Percentiles rank a stretch among this genome's conserved stretches.
Conservation (phyloP, 2,113 vertebrate genomes). For the Nipponia nippon region DNA sequence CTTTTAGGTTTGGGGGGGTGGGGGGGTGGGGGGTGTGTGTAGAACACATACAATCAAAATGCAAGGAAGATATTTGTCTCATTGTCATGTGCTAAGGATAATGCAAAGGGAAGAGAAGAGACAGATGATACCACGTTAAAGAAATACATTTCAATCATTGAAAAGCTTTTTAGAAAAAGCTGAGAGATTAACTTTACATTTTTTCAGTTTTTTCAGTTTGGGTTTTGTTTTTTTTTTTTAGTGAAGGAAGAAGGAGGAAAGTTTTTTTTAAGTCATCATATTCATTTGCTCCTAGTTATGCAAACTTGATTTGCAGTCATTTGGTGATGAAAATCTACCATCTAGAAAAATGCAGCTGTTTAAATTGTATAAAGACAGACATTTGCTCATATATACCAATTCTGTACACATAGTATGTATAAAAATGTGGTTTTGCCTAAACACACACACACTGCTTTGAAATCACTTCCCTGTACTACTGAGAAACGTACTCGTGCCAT, state of each 20-base stretch:
- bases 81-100: neutral
- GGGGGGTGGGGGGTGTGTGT: fast-evolving
- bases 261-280: neutral
- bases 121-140: neutral
- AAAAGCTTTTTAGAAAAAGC: neutral
- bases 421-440: neutral
- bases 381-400: neutral
- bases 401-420: neutral
- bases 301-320: neutral
- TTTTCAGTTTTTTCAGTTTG: neutral
- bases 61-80: neutral
- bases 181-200: neutral
- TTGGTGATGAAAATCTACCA: neutral
- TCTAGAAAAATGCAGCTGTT: neutral
- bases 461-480: neutral
- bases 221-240: neutral
- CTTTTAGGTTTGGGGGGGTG: too few relatives aligned
- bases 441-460: neutral
- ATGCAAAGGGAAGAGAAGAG: neutral
- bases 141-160: neutral
- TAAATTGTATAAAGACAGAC: neutral
- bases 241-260: neutral
- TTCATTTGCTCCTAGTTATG: neutral
- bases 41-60: neutral
- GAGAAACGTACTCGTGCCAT: neutral